phyloP scores from a whole-genome alignment of 2,797 vertebrate species.

The Spondyliosoma cantharus region DNA sequence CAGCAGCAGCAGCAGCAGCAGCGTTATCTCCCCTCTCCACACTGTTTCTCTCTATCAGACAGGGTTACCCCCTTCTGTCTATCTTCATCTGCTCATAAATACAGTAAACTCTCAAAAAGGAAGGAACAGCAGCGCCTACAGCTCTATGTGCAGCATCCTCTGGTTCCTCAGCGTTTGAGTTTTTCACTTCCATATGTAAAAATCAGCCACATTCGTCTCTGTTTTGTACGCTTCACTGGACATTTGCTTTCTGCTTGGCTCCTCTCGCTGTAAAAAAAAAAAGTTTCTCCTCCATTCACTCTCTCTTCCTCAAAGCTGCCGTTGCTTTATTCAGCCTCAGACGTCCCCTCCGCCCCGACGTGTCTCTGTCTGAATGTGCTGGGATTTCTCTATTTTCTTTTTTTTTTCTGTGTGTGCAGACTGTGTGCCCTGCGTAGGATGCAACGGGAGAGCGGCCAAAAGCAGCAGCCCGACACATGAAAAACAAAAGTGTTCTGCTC shows the following conservation, averaged over 20 bases:
- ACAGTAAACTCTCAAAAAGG: conserved; percentile 1
- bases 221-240: conserved; percentile 58
- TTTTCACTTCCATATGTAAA: conserved; percentile 64
- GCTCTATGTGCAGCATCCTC: neutral
- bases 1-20: neutral
- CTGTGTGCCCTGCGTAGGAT: conserved; percentile 8
- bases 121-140: conserved; percentile 14
- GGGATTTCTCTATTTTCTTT: conserved; percentile 17
- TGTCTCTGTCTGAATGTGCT: conserved; percentile 25
- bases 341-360: neutral
- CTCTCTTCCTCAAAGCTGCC: conserved; percentile 52
- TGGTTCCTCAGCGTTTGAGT: conserved; percentile 21
- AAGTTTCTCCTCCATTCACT: conserved; percentile 36
- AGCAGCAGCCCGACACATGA: conserved; percentile 24
- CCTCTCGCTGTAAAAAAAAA: neutral
- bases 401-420: neutral
- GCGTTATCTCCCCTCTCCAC: conserved; percentile 37
- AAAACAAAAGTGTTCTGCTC: conserved; percentile 22
- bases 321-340: conserved; percentile 14
- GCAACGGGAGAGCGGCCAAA: conserved; percentile 17
- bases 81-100: conserved; percentile 22
- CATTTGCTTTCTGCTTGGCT: conserved; percentile 60
- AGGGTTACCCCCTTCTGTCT: conserved; percentile 27
- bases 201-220: conserved; percentile 25
- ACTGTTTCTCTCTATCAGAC: conserved; percentile 16